These are phyloP conservation scores for Willisornis vidua DNA, from an alignment of 2,113 vertebrate genomes.

Conservation along the genomic window DNA sequence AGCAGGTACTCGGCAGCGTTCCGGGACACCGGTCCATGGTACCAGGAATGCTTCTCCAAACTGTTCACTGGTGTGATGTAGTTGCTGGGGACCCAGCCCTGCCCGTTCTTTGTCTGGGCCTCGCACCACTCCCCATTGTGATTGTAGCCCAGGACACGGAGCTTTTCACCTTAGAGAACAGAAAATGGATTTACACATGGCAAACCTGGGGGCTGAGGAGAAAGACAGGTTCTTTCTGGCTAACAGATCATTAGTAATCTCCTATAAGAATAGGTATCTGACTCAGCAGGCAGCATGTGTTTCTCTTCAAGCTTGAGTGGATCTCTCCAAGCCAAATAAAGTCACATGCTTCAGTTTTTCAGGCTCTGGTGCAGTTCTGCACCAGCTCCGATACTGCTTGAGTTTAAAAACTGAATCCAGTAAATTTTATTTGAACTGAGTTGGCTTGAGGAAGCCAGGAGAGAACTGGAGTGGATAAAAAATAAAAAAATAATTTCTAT, in stretches of 20 bases:
- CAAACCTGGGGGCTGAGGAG: not conserved
- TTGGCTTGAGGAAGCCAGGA: not conserved
- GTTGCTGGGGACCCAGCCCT: slow-evolving; percentile 88
- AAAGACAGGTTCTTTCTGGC: not conserved
- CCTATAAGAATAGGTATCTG: not conserved
- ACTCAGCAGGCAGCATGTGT: not conserved
- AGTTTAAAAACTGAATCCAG: not conserved
- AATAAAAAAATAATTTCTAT: not conserved
- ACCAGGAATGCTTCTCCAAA: slow-evolving; percentile 88
- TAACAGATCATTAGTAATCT: not conserved
- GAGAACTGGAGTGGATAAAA: not conserved
- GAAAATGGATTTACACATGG: not conserved
- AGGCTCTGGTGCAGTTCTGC: not conserved
- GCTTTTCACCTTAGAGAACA: slow-evolving; percentile 79
- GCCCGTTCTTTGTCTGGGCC: slow-evolving; percentile 85
- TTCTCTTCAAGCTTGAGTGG: not conserved
- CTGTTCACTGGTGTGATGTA: slow-evolving; percentile 87
- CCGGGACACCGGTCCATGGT: slow-evolving; percentile 83
- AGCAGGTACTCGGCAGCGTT: slow-evolving; percentile 84
- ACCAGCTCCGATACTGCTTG: not conserved
- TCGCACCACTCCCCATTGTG: slow-evolving; percentile 89
- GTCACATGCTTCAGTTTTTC: not conserved
- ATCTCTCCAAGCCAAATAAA: not conserved
- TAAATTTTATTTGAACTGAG: not conserved
- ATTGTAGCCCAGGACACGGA: slow-evolving; percentile 86